These are phyloP conservation scores for Plagodis pulveraria DNA, from an alignment of 2,888 invertebrate genomes.

Conservation along the genomic window DNA sequence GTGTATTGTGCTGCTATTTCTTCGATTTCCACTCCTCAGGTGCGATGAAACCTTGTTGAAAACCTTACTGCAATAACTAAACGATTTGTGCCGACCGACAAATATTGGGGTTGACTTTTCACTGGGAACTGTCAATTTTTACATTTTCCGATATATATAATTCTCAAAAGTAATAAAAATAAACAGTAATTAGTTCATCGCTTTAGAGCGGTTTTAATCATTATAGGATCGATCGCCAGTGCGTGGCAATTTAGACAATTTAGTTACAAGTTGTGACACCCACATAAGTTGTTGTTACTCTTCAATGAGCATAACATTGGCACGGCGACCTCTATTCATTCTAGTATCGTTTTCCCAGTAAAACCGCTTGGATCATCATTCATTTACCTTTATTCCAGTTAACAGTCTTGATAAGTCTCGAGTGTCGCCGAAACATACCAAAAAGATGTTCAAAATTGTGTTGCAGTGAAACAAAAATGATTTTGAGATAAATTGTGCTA, in stretches of 20 bases:
- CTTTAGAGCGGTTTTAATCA: slow-evolving; percentile 39
- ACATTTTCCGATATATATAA: slow-evolving; percentile 66
- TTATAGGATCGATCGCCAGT: slow-evolving; percentile 46
- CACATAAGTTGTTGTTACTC: slow-evolving; percentile 80
- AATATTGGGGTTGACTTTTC: slow-evolving; percentile 78
- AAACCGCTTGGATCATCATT: slow-evolving; percentile 54
- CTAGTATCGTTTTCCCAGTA: slow-evolving; percentile 58
- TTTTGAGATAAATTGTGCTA: slow-evolving; percentile 80
- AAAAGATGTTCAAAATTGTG: slow-evolving; percentile 47
- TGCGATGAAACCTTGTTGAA: slow-evolving; percentile 56
- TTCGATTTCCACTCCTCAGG: slow-evolving; percentile 54
- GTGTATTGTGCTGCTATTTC: slow-evolving; percentile 60
- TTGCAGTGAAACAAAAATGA: slow-evolving; percentile 81
- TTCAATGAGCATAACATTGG: slow-evolving; percentile 83
- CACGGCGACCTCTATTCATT: slow-evolving; percentile 76
- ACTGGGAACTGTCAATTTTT: slow-evolving; percentile 79
- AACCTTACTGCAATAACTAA: slow-evolving; percentile 61
- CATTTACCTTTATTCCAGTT: slow-evolving; percentile 37
- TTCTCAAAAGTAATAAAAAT: slow-evolving; percentile 44
- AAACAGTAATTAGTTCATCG: slow-evolving; percentile 38
- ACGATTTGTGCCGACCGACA: slow-evolving; percentile 74
- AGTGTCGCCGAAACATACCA: slow-evolving; percentile 74
- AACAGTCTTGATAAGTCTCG: slow-evolving; percentile 39
- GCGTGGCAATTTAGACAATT: slow-evolving; percentile 59
- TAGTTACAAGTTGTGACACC: slow-evolving; percentile 62